Evolutionary conservation across 2,797 vertebrate genomes (phyloP).

Genomic region (Psittacula echo): DNA sequence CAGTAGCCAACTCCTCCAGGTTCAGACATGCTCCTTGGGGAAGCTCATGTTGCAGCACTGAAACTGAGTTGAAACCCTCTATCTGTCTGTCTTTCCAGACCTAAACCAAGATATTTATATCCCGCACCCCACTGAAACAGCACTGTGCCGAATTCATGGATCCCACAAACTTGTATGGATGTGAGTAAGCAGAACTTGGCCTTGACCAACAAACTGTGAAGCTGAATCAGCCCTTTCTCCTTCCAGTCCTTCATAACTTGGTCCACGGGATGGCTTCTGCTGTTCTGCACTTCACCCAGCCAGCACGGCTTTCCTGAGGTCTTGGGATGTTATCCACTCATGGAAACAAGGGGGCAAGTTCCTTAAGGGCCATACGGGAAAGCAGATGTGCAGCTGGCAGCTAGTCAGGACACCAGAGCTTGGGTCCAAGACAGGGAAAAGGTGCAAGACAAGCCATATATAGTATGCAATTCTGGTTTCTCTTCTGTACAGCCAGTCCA

Average conservation of each 20-base stretch:
- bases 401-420: background rate
- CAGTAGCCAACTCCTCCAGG: background rate
- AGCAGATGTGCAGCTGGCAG: background rate
- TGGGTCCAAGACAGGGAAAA: background rate
- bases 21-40: background rate
- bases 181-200: background rate
- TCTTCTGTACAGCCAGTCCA: background rate
- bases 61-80: background rate
- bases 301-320: background rate
- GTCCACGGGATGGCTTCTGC: background rate
- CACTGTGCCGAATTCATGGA: background rate
- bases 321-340: background rate
- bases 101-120: constrained; percentile 20
- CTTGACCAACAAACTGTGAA: background rate
- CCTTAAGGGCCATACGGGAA: background rate
- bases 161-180: background rate
- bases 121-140: background rate
- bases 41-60: constrained; percentile 28
- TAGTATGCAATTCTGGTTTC: background rate
- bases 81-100: constrained; percentile 17
- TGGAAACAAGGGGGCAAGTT: background rate
- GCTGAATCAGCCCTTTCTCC: constrained; percentile 32
- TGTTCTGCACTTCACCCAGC: background rate
- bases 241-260: background rate
- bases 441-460: background rate